A percentile compares a stretch with the other conserved stretches of the same genome.
Evolutionary conservation across 2,113 vertebrate species (phyloP).

Genomic region (Tychaedon coryphoeus): DNA sequence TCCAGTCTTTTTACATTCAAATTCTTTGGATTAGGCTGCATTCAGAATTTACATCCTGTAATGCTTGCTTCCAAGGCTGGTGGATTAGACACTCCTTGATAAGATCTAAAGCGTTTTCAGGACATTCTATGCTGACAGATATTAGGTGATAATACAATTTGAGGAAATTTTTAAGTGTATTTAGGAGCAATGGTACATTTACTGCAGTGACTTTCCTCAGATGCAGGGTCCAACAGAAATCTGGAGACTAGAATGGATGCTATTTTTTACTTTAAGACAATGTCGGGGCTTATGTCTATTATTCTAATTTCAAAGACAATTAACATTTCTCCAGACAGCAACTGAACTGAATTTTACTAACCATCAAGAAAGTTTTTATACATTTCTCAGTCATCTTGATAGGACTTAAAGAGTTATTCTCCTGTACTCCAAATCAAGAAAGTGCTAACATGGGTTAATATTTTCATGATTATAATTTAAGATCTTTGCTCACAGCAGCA

Average conservation of each 20-base stretch:
- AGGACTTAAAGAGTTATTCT: neutral
- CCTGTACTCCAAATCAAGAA: neutral
- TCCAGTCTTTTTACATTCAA: neutral
- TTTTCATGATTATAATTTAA: neutral
- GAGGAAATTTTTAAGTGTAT: neutral
- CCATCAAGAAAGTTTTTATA: neutral
- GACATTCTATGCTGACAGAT: neutral
- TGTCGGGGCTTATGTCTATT: neutral
- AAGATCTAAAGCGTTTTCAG: neutral
- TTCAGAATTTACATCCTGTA: neutral
- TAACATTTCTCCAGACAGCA: neutral
- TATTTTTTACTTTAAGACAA: neutral
- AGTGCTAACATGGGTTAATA: neutral
- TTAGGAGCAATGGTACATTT: neutral
- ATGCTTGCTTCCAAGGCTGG: neutral
- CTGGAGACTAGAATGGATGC: neutral
- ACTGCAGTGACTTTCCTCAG: neutral
- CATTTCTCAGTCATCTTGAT: neutral
- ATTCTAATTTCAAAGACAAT: neutral
- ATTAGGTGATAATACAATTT: neutral
- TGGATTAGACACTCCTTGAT: neutral
- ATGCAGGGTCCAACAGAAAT: neutral
- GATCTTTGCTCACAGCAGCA: neutral
- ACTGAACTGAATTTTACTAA: neutral
- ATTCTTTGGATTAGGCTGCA: neutral